These are phyloP conservation scores for Taxidea taxus DNA, from an alignment of 2,113 vertebrate genomes.

Conservation along the genomic window DNA sequence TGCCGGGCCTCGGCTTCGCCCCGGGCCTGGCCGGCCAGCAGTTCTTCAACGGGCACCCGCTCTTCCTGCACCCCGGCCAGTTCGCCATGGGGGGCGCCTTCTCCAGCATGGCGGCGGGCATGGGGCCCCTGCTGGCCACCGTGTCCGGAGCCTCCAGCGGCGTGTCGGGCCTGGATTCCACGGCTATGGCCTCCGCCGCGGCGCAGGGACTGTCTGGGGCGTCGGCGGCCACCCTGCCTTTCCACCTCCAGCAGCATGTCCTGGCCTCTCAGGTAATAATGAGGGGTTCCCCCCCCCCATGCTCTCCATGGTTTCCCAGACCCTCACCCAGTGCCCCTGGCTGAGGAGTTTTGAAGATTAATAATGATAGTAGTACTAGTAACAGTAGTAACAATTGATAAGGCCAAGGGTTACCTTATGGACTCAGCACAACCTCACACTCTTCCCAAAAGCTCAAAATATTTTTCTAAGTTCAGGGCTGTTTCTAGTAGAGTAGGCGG, in stretches of 20 bases:
- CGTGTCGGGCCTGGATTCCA: constrained; percentile 91
- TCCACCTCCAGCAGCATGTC: constrained; percentile 97
- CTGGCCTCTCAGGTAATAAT: constrained; percentile 96
- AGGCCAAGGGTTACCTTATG: not conserved
- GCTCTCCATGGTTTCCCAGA: not conserved
- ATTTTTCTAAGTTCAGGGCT: not conserved
- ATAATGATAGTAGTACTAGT: too few relatives aligned
- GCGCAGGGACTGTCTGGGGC: constrained; percentile 91
- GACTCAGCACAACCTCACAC: not conserved
- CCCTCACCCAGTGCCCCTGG: not conserved
- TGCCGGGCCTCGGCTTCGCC: constrained; percentile 95
- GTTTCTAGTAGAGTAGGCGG: not conserved
- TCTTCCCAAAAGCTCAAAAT: not conserved
- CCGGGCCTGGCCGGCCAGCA: constrained; percentile 92
- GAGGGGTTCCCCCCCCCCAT: not conserved
- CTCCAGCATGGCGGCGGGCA: constrained; percentile 93
- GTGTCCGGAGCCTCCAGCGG: constrained; percentile 90
- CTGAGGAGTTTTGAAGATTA: not conserved
- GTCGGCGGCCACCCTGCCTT: constrained; percentile 89
- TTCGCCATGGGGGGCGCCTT: constrained; percentile 97
- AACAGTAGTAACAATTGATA: not conserved
- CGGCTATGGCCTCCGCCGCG: constrained; percentile 89
- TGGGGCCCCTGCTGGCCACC: constrained; percentile 94
- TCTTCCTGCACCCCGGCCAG: constrained; percentile 96
- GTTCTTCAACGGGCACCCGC: constrained; percentile 95